Evolutionary conservation across 2,888 invertebrate species (phyloP).

Genomic region (Hipparchia semele): DNA sequence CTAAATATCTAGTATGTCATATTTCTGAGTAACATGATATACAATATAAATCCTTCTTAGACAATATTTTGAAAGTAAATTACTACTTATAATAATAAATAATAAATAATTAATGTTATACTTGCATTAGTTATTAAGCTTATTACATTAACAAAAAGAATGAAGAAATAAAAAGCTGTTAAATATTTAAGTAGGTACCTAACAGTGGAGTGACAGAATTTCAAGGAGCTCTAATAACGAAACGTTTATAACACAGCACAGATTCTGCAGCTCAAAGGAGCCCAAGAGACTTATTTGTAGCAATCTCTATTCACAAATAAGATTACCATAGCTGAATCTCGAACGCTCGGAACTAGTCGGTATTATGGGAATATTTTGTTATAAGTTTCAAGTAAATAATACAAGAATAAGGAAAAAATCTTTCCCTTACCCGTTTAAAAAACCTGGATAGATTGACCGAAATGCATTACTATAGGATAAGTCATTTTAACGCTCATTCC

Average conservation of each 20-base stretch:
- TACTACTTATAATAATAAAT: too few relatives aligned
- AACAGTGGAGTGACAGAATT: neutral
- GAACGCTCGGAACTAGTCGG: constrained; percentile 25
- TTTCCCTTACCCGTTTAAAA: neutral
- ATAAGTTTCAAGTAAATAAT: constrained; percentile 19
- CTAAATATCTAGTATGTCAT: too few relatives aligned
- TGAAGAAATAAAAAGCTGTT: too few relatives aligned
- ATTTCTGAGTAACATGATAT: too few relatives aligned
- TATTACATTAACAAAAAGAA: too few relatives aligned
- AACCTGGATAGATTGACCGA: neutral
- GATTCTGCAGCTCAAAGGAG: constrained; percentile 39
- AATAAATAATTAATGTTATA: too few relatives aligned
- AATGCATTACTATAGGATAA: too few relatives aligned
- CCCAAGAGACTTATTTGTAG: constrained; percentile 59
- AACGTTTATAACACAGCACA: constrained; percentile 15
- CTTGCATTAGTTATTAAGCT: too few relatives aligned
- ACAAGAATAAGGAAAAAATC: constrained; percentile 15
- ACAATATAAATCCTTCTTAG: too few relatives aligned
- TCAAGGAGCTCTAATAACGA: constrained; percentile 16
- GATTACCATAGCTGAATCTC: constrained; percentile 52
- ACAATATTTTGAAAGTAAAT: too few relatives aligned
- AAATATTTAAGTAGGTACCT: too few relatives aligned
- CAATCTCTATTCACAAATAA: constrained; percentile 62
- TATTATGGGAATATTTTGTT: constrained; percentile 23
- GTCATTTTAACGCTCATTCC: too few relatives aligned